Conservation (phyloP, 2,113 vertebrate species). For the Lates calcarifer region DNA sequence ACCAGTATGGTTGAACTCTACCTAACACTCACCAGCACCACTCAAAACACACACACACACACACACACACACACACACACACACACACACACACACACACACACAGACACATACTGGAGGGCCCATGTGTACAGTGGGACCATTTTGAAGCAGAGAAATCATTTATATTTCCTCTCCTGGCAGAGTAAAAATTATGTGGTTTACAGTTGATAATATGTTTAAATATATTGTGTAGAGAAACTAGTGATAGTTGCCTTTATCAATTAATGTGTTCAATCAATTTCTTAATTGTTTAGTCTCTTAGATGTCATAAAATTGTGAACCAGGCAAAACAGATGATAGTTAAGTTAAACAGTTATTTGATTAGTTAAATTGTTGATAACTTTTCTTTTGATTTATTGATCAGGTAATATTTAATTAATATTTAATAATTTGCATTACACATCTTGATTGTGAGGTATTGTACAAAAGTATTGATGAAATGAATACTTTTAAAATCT, state of each 20-base stretch:
- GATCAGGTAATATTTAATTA: no score
- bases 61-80: conserved; percentile 30
- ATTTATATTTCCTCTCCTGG: conserved; percentile 34
- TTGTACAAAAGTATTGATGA: no score
- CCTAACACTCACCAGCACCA: conserved; percentile 78
- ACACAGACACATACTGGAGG: neutral
- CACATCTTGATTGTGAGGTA: neutral
- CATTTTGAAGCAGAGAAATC: conserved; percentile 40
- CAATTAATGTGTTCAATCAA: neutral
- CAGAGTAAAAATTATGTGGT: conserved; percentile 23
- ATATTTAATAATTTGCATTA: neutral
- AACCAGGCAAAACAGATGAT: neutral
- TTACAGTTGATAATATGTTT: conserved; percentile 22
- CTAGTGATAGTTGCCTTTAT: conserved; percentile 13
- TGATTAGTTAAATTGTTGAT: neutral
- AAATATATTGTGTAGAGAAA: neutral
- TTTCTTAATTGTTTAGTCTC: neutral
- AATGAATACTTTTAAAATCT: neutral
- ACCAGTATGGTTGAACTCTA: conserved; percentile 82
- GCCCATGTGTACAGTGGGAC: conserved; percentile 10
- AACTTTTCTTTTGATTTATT: neutral
- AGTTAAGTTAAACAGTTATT: neutral
- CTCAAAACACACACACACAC: conserved; percentile 18
- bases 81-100: conserved; percentile 24
- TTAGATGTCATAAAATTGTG: neutral